Evolutionary conservation across 2,888 invertebrate genomes (phyloP).

Genomic region (Orgyia antiqua): DNA sequence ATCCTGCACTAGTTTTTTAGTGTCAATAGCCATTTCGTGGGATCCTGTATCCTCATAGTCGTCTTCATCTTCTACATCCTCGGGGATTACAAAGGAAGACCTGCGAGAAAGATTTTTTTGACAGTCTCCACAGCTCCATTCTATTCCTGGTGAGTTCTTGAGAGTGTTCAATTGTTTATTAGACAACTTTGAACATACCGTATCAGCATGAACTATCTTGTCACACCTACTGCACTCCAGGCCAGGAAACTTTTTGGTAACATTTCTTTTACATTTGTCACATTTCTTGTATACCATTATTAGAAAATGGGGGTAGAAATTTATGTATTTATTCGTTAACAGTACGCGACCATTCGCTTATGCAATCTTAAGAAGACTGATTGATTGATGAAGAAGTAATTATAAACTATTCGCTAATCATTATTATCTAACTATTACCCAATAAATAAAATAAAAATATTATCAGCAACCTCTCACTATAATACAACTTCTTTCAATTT

Average conservation of each 20-base stretch:
- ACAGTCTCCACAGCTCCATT: slow-evolving; percentile 3
- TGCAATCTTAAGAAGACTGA: no score
- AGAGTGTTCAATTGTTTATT: slow-evolving; percentile 1
- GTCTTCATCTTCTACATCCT: not conserved
- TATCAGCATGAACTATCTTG: slow-evolving; percentile 1
- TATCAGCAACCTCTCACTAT: no score
- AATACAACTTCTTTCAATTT: no score
- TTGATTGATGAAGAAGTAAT: no score
- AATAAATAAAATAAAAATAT: no score
- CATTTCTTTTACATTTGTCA: slow-evolving; percentile 1
- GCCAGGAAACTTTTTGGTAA: slow-evolving; percentile 1
- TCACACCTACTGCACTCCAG: slow-evolving; percentile 1
- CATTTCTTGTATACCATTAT: slow-evolving; percentile 1
- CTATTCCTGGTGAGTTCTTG: not conserved
- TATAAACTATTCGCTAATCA: no score
- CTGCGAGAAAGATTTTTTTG: not conserved
- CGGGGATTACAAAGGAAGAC: not conserved
- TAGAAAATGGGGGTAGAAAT: no score
- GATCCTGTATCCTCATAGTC: not conserved
- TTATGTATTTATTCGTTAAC: no score
- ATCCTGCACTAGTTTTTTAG: slow-evolving; percentile 1
- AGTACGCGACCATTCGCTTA: no score
- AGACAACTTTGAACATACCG: not conserved
- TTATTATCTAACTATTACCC: no score
- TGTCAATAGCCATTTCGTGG: slow-evolving; percentile 1